A percentile compares a stretch with the other conserved stretches of the same genome.
Conservation (phyloP, 2,113 vertebrate species). For the Tragelaphus buxtoni region DNA sequence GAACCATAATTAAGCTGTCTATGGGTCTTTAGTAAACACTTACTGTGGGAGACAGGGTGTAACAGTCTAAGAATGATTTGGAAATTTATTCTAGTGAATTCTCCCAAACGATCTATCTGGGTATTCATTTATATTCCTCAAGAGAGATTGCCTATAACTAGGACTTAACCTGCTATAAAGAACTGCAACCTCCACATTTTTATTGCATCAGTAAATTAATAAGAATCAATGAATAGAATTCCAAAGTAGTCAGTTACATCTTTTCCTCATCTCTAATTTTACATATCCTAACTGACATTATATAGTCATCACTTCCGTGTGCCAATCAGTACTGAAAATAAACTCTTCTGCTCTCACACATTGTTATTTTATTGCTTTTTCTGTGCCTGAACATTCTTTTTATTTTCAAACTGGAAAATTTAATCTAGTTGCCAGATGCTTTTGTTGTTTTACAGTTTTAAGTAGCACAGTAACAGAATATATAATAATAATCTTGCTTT, state of each 20-base stretch:
- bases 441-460: slow-evolving; percentile 16
- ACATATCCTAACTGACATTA: neutral
- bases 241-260: neutral
- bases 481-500: neutral
- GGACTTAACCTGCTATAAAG: neutral
- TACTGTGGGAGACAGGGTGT: neutral
- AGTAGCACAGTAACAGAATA: neutral
- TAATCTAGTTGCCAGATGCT: neutral
- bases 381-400: neutral
- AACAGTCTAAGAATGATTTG: neutral
- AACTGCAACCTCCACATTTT: neutral
- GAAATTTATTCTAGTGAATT: neutral
- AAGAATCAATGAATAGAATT: neutral
- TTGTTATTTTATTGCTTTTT: slow-evolving; percentile 5
- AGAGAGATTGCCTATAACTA: neutral
- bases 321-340: neutral
- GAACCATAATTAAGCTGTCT: neutral
- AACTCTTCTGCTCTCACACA: neutral
- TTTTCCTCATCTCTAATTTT: neutral
- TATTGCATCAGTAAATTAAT: neutral
- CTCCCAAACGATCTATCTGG: neutral
- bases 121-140: neutral
- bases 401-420: neutral
- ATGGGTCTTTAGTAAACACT: neutral
- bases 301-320: neutral